Evolutionary conservation across 2,113 vertebrate genomes (phyloP), one percentile per base, ranked within the genome.

Genomic region (Meleagris gallopavo): DNA sequence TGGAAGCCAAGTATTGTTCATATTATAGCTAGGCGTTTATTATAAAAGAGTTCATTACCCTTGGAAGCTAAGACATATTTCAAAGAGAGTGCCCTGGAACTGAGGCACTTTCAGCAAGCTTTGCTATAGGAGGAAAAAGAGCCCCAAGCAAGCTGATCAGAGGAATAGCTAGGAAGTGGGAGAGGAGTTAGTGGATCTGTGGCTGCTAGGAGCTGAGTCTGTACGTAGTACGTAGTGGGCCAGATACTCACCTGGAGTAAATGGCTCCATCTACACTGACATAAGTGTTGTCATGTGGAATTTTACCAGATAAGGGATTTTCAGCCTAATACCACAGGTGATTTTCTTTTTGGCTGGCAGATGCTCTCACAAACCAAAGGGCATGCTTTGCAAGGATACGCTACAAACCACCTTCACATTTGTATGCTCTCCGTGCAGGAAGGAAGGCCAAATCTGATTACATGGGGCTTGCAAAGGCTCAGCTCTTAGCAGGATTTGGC

Each of bases 11-110:
- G 94, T 81, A 97, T 96, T 97, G 95, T 66, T 85, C 95, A 89
- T 79, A 79, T 98, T 97, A 97, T 83, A 96, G 95, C 52, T 21
- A 94, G 91, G 97, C 74, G 52, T 98, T 98, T 97, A 98, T 98
- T 98, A 97, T 96, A 96, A 94, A 96, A 95, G 98, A 97, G 96
- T 98, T 98, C 97, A 98, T 98, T 98, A 98, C 97, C 97, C 96
- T 98, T 97, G 97, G 96, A 98, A 97, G 95, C 50, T 61, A 71
- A 97, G 95, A 87, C 93, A 93, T 84, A 95, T 97, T 97, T 97
- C 96, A 95, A 93, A 86, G 75, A 93, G 86, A 91, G 55, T 93
- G 78, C 93, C 93, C 96, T 73, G 21, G 93, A 97, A 97, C 69
- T 89, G 93, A 96, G 91, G 85, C 38, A 75, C 86, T 96, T 97